Base-by-base conservation (phyloP, 2,797 vertebrate genomes). In the Pogonophryne albipinna region DNA sequence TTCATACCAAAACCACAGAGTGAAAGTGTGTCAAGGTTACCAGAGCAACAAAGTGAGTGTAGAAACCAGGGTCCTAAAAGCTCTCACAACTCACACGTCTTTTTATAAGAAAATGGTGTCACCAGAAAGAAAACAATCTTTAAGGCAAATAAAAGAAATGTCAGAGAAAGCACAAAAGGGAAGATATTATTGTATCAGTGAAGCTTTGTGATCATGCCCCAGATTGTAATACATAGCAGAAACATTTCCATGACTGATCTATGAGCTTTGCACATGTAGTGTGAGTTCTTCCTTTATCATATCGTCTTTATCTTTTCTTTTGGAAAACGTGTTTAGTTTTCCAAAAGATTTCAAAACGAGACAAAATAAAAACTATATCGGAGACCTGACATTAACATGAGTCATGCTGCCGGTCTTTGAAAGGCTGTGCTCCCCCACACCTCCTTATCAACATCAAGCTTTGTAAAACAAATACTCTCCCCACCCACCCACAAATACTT, bases 401-500 rank as follows among this genome's bases (percentile, higher is more conserved):
- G 46, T 41, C 15, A 38, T 75, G 67, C 38, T 42, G 74, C 38
- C 12, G 38, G 16, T 7, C 1, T 55, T 31, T 47, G 52, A 50
- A 41, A 11, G 10, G 23, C 50, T 3, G 2, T 4, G 16, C 69
- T 61, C 67, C 49, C 58, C 19, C 73, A 59, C 56, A 27, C 34
- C 4, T 45, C 14, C 63, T 82, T 73, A 80, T 89, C 82, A 72
- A 20, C 60, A 1, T 0, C 12, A 55, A 56, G 58, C 74, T 74
- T 73, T 66, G 15, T 57, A 61, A 80, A 84, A 66, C 31, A 74
- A 81, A 69, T 52, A 75, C 53, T 61, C 61, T 61, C 61, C 66
- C 66, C 27, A 27, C 27, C 27, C 4, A 27, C 27, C 27, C 27
- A 66, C 31, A 74, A 79, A 69, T 52, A 77, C 53, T 63, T 58